Percentiles rank a stretch among this genome's conserved stretches.
phyloP scores from a whole-genome alignment of 2,113 vertebrate genomes.

The Chascanopsetta lugubris region DNA sequence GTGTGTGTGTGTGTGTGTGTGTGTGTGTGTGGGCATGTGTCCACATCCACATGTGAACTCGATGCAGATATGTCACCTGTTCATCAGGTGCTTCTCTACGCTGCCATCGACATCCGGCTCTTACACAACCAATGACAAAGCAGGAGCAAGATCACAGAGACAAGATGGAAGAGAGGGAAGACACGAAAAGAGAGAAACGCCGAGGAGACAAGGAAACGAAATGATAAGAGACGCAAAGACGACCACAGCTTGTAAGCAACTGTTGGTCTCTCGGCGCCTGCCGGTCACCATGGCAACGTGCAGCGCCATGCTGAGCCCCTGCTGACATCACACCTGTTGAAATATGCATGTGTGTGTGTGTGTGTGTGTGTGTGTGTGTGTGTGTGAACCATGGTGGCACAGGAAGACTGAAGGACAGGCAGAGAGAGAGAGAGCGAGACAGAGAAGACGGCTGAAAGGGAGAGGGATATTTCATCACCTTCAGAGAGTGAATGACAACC shows the following conservation, averaged over 20 bases:
- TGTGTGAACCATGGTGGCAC: conserved; percentile 21
- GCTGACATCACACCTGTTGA: conserved; percentile 80
- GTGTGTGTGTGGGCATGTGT: no score
- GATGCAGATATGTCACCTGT: conserved; percentile 14
- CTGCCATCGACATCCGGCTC: neutral
- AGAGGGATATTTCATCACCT: conserved; percentile 34
- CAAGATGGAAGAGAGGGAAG: neutral
- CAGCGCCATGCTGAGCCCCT: conserved; percentile 62
- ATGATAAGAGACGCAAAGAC: conserved; percentile 3
- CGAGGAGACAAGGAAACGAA: neutral
- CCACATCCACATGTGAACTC: no score
- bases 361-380: conserved; percentile 21
- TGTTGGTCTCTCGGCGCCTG: conserved; percentile 61
- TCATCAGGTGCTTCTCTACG: conserved; percentile 10
- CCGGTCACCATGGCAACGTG: conserved; percentile 78
- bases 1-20: neutral
- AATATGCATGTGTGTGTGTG: conserved; percentile 30
- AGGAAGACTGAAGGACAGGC: conserved; percentile 36
- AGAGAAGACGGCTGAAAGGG: conserved; percentile 9
- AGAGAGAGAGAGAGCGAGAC: neutral
- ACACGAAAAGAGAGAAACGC: neutral
- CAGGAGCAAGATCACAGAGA: neutral
- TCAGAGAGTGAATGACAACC: conserved; percentile 34
- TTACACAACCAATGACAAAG: neutral
- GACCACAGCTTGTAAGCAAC: conserved; percentile 47